Percentiles rank a stretch among this genome's conserved stretches.
These are phyloP conservation scores for Miichthys miiuy DNA, from an alignment of 2,797 vertebrate species.

Conservation along the genomic window DNA sequence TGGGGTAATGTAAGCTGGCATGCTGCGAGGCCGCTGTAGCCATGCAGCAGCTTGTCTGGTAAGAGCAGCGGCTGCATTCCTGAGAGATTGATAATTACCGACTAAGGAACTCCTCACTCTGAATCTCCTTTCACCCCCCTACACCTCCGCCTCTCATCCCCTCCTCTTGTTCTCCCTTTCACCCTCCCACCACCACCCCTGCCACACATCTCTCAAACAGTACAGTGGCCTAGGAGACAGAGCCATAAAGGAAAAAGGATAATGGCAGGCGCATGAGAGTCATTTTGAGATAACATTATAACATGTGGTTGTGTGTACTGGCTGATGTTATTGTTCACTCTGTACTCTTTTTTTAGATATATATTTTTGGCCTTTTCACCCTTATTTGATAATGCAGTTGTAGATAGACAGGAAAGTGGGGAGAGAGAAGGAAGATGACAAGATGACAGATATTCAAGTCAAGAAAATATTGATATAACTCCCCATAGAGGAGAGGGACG, in stretches of 20 bases:
- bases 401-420: no score
- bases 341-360: constrained; percentile 23
- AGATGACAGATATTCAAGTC: neutral
- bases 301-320: constrained; percentile 39
- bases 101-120: constrained; percentile 74
- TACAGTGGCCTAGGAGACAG: constrained; percentile 48
- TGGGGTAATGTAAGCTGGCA: constrained; percentile 42
- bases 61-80: constrained; percentile 82
- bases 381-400: no score
- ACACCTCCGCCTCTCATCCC: constrained; percentile 6
- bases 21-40: constrained; percentile 60
- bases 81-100: constrained; percentile 85
- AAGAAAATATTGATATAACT: neutral
- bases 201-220: constrained; percentile 42
- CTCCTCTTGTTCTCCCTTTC: constrained; percentile 31
- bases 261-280: constrained; percentile 69
- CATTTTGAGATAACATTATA: constrained; percentile 73
- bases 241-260: constrained; percentile 51
- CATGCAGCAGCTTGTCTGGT: constrained; percentile 83
- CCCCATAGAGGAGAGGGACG: neutral
- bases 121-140: constrained; percentile 64
- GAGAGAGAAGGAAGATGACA: no score
- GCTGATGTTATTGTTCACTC: constrained; percentile 42
- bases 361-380: no score
- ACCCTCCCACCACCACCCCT: constrained; percentile 12